phyloP scores from a whole-genome alignment of 2,888 invertebrate genomes.

The Phrixothrix hirtus region DNA sequence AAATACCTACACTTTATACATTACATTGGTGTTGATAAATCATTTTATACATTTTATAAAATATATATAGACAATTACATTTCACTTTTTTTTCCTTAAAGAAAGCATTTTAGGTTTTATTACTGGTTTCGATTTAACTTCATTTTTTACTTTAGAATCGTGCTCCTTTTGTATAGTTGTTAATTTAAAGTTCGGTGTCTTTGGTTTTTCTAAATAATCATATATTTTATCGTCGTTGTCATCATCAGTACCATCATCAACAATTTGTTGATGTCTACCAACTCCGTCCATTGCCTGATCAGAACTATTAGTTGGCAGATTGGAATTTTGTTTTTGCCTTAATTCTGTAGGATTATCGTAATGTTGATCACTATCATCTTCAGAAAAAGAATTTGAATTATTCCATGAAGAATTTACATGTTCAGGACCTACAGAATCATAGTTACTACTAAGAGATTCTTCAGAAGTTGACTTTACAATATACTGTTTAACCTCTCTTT shows the following conservation, averaged over 20 bases:
- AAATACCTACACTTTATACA: too few species aligned
- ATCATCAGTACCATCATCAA: not conserved
- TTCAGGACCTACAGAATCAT: constrained; percentile 9
- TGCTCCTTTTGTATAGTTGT: not conserved
- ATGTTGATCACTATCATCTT: constrained; percentile 18
- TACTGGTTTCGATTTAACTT: constrained; percentile 8
- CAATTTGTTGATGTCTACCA: not conserved
- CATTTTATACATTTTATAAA: too few species aligned
- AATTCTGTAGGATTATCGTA: constrained; percentile 20
- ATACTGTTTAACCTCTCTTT: not conserved
- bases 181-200: not conserved
- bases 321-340: not conserved
- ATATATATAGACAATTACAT: too few species aligned
- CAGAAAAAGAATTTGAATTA: constrained; percentile 19
- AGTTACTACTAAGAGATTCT: constrained; percentile 14
- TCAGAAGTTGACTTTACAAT: constrained; percentile 7
- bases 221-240: constrained; percentile 21
- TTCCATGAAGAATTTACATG: not conserved
- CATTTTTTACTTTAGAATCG: not conserved
- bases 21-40: too few species aligned
- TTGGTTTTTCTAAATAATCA: constrained; percentile 10
- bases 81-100: constrained; percentile 10
- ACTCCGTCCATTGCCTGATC: not conserved
- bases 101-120: constrained; percentile 19
- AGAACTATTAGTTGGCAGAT: not conserved